These are phyloP conservation scores for Cyrtorhinus lividipennis DNA, from an alignment of 1,140 invertebrate species.

Conservation along the genomic window DNA sequence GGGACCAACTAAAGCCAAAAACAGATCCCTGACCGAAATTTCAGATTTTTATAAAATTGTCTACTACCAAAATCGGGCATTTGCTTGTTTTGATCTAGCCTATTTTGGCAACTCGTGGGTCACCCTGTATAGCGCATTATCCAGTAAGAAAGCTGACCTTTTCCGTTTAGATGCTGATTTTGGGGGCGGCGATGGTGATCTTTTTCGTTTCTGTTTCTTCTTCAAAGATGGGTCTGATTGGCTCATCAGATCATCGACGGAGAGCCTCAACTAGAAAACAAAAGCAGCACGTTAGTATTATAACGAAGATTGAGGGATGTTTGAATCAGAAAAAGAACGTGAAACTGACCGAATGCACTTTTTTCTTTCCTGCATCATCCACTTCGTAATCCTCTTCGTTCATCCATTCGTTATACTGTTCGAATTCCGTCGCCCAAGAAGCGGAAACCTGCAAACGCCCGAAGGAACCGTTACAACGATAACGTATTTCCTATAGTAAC, in stretches of 20 bases:
- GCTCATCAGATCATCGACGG: slow-evolving; percentile 65
- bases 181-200: slow-evolving; percentile 74
- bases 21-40: no score
- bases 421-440: slow-evolving; percentile 79
- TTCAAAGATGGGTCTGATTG: slow-evolving; percentile 35
- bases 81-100: no score
- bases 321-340: background rate
- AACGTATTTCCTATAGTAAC: no score
- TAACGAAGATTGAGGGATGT: background rate
- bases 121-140: no score
- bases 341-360: slow-evolving; percentile 38
- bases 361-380: slow-evolving; percentile 68
- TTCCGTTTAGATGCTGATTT: slow-evolving; percentile 69
- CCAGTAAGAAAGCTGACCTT: no score
- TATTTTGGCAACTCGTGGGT: no score
- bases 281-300: background rate
- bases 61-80: no score
- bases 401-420: slow-evolving; percentile 98
- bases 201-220: slow-evolving; percentile 68
- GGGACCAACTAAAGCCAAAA: no score
- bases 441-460: slow-evolving; percentile 47
- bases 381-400: slow-evolving; percentile 97
- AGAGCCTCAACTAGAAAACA: slow-evolving; percentile 57
- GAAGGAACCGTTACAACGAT: no score
- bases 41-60: no score